Percentiles rank a stretch among this genome's conserved stretches.
These are phyloP conservation scores for Morone saxatilis DNA, from an alignment of 2,113 vertebrate species.

Conservation along the genomic window DNA sequence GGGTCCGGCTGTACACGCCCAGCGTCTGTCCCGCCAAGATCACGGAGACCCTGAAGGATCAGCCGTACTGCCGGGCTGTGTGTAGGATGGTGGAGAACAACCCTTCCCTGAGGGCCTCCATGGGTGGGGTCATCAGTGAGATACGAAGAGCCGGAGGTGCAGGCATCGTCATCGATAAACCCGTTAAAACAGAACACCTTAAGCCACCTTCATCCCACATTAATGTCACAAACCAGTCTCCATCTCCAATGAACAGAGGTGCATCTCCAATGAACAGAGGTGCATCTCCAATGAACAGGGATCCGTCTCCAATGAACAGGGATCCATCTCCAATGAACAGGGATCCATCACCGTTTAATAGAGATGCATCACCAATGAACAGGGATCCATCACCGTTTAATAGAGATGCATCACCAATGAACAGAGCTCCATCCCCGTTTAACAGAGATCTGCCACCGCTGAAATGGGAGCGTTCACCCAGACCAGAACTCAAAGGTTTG, in stretches of 20 bases:
- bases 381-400: not conserved
- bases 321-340: not conserved
- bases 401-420: not conserved
- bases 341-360: not conserved
- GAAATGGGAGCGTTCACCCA: conserved; percentile 48
- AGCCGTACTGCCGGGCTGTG: conserved; percentile 67
- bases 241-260: conserved; percentile 39
- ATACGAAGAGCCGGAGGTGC: conserved; percentile 59
- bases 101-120: conserved; percentile 62
- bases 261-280: not conserved
- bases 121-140: conserved; percentile 70
- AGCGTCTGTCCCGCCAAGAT: conserved; percentile 75
- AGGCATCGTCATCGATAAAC: not conserved
- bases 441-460: not conserved
- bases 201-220: not conserved
- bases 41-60: conserved; percentile 67
- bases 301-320: not conserved
- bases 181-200: not conserved
- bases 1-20: conserved; percentile 75
- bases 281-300: not conserved
- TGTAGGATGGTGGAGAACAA: conserved; percentile 76
- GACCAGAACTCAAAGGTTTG: conserved; percentile 10
- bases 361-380: not conserved
- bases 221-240: conserved; percentile 10
- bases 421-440: not conserved